Base-by-base conservation (phyloP, 2,113 vertebrate species). In the Zingel zingel region DNA sequence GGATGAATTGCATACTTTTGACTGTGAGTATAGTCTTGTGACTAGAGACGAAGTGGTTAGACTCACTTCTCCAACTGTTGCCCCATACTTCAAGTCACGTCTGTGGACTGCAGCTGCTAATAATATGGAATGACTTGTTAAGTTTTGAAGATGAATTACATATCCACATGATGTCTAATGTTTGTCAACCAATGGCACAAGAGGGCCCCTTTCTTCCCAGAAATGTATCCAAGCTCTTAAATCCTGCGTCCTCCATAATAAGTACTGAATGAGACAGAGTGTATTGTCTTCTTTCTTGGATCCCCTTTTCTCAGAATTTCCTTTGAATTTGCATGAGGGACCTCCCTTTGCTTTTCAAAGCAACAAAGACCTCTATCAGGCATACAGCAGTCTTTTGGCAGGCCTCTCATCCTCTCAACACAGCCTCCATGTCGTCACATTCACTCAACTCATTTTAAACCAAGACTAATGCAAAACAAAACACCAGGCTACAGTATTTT, bases 101-200 rank as follows among this genome's bases (percentile, higher is more conserved):
- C 77, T 92, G 90, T 82, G 89, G 92, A 93, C 90, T 93, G 70
- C 88, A 79, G 95, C 93, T 79, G 72, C 67, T 62, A 39, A 80
- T 86, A 81, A 85, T 39, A 68, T 36, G 53, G 63, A 80, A 27
- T 61, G 50, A 81, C 72, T 71, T 73, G 79, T 82, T 48, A 47
- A 33, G 54, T 58, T 59, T 13, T 70, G 33, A 70, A 30, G 67
- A 82, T 79, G 78, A 86, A 88, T 66, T 80, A 81, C 62, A 71
- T 53, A 50, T 59, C 70, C 77, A 74, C 48, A 23, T 90, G 83
- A 89, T 43, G 58, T 48, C 36, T 25, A 59, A 6, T 74, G 48
- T 82, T 30, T 74, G 57, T 81, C 81, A 58, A 78, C 77, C 58
- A 77, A 64, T 78, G 48, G 72, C 71, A 36, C 63, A 43, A 1